phyloP scores from a whole-genome alignment of 2,797 vertebrate species.

The Eurystomus glaucurus region DNA sequence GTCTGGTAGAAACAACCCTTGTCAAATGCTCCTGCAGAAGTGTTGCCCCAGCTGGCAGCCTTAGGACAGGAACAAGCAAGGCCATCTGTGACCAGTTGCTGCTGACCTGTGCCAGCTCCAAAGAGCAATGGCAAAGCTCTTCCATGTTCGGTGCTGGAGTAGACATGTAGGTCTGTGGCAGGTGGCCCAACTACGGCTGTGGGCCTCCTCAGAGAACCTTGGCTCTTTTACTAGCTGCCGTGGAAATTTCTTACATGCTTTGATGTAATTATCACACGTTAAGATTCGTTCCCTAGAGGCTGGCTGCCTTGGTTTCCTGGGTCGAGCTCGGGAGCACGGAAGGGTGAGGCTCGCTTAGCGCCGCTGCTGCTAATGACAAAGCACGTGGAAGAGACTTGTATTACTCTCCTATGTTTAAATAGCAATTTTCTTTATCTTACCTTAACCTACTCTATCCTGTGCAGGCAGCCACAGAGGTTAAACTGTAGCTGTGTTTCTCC shows the following conservation, averaged over 20 bases:
- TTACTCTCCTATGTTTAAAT: not conserved
- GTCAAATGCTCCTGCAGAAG: not conserved
- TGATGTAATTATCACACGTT: not conserved
- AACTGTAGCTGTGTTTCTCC: not conserved
- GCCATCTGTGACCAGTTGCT: not conserved
- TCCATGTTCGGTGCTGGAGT: accelerated
- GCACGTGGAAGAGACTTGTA: not conserved
- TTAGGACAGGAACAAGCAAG: accelerated
- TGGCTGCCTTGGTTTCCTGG: not conserved
- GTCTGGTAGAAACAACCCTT: not conserved
- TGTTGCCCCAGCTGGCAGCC: not conserved
- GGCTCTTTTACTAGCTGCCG: not conserved
- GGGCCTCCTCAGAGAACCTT: not conserved
- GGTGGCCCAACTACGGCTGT: not conserved
- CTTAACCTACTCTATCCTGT: not conserved
- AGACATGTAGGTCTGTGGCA: not conserved
- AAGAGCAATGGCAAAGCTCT: not conserved
- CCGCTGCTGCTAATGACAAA: not conserved
- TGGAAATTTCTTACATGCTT: not conserved
- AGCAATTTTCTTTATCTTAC: not conserved
- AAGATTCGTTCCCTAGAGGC: not conserved
- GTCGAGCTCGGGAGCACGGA: not conserved
- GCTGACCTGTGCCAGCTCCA: accelerated
- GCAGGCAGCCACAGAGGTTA: not conserved
- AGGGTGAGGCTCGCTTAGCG: not conserved